phyloP scores from a whole-genome alignment of 2,113 vertebrate genomes.

The Protobothrops flavoviridis region DNA sequence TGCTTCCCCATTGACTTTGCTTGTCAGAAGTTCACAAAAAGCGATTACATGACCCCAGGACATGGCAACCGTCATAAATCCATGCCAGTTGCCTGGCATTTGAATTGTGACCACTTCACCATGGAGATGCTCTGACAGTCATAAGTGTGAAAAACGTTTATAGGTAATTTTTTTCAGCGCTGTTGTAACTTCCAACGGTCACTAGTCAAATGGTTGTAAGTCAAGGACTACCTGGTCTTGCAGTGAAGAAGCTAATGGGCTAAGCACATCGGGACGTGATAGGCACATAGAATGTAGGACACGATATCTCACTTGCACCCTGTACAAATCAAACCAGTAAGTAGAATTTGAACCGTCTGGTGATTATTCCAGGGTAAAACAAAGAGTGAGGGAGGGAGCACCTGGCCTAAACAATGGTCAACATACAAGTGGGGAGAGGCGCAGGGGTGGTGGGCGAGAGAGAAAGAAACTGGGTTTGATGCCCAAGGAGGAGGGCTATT shows the following conservation, averaged over 20 bases:
- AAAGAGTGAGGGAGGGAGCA: constrained; percentile 14
- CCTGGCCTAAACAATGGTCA: background rate
- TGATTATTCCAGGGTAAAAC: constrained; percentile 47
- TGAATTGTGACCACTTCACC: too few relatives aligned
- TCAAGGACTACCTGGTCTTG: background rate
- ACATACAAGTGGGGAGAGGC: background rate
- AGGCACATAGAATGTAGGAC: background rate
- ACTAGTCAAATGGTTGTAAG: too few relatives aligned
- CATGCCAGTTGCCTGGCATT: too few relatives aligned
- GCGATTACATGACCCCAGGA: too few relatives aligned
- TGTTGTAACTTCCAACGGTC: too few relatives aligned
- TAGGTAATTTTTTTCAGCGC: too few relatives aligned
- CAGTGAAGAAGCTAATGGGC: background rate
- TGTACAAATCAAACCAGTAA: background rate
- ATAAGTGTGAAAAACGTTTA: too few relatives aligned
- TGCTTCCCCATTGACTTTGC: too few relatives aligned
- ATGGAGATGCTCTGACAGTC: too few relatives aligned
- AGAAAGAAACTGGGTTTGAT: constrained; percentile 18
- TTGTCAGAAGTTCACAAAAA: too few relatives aligned
- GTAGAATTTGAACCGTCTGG: rapidly evolving
- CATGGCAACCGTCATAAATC: too few relatives aligned
- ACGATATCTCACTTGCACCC: background rate
- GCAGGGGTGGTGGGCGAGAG: background rate
- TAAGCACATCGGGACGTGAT: background rate
- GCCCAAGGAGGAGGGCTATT: constrained; percentile 55